Percentiles rank a stretch among this genome's conserved stretches.
These are phyloP conservation scores for Cnemophilus loriae DNA, from an alignment of 2,113 vertebrate species.

Conservation along the genomic window DNA sequence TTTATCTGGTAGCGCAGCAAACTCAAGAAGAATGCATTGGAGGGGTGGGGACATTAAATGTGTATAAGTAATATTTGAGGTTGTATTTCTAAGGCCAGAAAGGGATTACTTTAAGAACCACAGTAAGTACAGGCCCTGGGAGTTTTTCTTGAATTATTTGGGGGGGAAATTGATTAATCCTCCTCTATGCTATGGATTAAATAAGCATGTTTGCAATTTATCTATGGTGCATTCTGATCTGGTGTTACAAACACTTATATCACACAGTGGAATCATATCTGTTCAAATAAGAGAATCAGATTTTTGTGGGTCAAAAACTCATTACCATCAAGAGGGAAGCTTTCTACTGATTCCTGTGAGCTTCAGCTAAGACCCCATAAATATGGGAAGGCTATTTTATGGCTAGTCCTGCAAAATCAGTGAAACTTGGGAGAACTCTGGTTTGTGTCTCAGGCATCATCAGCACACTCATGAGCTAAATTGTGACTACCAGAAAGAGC, in stretches of 20 bases:
- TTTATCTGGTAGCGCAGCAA: neutral
- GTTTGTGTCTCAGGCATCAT: neutral
- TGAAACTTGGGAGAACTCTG: neutral
- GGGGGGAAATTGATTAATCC: neutral
- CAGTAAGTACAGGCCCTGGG: neutral
- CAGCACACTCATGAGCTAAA: neutral
- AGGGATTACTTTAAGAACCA: neutral
- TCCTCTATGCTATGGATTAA: neutral
- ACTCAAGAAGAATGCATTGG: neutral
- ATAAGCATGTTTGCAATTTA: neutral
- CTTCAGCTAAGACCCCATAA: neutral
- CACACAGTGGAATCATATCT: neutral
- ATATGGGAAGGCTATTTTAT: neutral
- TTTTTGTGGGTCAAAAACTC: neutral
- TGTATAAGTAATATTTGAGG: neutral
- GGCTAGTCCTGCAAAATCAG: neutral
- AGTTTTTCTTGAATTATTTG: neutral
- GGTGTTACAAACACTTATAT: neutral
- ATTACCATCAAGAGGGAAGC: neutral
- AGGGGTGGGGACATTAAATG: neutral
- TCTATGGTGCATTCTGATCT: neutral
- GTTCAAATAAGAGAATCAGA: neutral
- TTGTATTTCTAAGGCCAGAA: neutral
- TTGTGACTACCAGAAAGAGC: neutral
- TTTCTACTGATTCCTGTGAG: neutral